Evolutionary conservation across 2,797 vertebrate species (phyloP).

Genomic region (Sebastes iracundus): DNA sequence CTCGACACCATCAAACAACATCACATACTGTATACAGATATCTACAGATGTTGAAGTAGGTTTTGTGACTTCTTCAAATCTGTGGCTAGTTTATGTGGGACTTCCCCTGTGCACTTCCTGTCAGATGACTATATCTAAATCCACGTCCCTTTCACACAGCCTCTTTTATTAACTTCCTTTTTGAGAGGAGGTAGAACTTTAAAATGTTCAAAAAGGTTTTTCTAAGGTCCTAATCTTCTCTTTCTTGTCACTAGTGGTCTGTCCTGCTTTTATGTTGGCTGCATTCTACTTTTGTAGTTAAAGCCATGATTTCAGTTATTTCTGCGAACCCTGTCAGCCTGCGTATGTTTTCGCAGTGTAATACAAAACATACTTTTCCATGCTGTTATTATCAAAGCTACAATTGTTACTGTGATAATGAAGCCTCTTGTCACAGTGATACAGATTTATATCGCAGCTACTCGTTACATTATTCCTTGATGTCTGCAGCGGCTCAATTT

Average conservation of each 20-base stretch:
- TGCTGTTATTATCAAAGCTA: background rate
- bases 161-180: constrained; percentile 3
- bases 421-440: constrained; percentile 3
- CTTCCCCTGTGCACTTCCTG: constrained; percentile 38
- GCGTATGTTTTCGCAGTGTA: background rate
- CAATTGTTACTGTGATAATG: background rate
- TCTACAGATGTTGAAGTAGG: background rate
- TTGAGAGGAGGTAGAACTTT: background rate
- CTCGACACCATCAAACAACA: background rate
- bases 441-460: background rate
- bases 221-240: background rate
- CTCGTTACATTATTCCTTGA: constrained; percentile 38
- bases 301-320: background rate
- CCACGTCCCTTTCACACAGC: constrained; percentile 1
- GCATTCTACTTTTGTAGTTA: background rate
- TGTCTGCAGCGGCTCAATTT: constrained; percentile 15
- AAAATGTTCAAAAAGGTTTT: background rate
- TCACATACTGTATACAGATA: background rate
- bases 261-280: background rate
- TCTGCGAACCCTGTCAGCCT: background rate
- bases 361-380: background rate
- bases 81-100: constrained; percentile 19
- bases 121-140: constrained; percentile 22
- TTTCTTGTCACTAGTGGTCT: background rate
- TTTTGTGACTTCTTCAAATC: constrained; percentile 20